Conservation (phyloP, 2,113 vertebrate genomes). For the Erinaceus europaeus region DNA sequence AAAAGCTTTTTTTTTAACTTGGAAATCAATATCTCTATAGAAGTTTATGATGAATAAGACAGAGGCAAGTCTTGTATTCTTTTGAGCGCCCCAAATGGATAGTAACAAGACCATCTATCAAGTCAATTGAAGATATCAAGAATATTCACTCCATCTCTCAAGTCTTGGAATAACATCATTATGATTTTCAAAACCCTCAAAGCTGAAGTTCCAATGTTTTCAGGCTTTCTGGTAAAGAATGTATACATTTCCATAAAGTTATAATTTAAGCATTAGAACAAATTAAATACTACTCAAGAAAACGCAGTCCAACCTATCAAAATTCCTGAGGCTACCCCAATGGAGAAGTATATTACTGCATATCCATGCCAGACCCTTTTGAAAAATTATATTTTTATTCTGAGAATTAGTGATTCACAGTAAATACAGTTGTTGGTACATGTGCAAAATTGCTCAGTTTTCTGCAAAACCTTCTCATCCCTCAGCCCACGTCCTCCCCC, state of each 20-base stretch:
- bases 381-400: too few species aligned
- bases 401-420: too few species aligned
- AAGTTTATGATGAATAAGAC: not conserved
- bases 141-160: not conserved
- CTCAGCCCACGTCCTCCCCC: too few species aligned
- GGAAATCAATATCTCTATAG: not conserved
- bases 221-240: not conserved
- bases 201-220: not conserved
- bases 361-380: not conserved
- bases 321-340: fast-evolving
- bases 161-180: not conserved
- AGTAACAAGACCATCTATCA: not conserved
- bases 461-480: too few species aligned
- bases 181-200: not conserved
- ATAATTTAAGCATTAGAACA: not conserved
- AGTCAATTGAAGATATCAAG: not conserved
- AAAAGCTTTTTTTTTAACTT: not conserved
- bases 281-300: not conserved
- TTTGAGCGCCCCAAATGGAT: too few species aligned
- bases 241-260: not conserved
- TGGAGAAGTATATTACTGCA: not conserved
- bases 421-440: too few species aligned
- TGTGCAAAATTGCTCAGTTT: too few species aligned
- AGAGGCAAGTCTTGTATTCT: not conserved
- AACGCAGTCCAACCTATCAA: not conserved